Evolutionary conservation across 2,888 invertebrate genomes (phyloP), one percentile per base, ranked within the genome.

Genomic region (Copidosoma aretas): DNA sequence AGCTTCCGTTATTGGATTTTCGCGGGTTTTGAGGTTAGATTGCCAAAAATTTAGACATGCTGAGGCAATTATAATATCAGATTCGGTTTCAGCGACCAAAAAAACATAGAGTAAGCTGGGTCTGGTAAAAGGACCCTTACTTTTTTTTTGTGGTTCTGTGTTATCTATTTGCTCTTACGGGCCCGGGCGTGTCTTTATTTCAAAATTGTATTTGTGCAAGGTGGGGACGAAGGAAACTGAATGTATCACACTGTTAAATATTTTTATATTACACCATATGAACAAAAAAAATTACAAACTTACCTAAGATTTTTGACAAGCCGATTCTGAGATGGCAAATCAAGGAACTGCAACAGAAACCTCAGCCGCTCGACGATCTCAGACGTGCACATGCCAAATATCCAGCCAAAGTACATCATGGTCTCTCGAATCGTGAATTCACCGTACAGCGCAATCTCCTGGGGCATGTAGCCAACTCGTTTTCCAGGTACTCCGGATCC

Each of bases 391-490:
- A 97, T 96, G 75, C 95, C 94, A 84, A 95, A 95, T 79, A 97
- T 94, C 91, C 95, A 93, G 53, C 97, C 97, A 85, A 97, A 97
- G 84, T 96, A 97, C 90, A 93, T 91, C 92, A 97, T 93, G 0
- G 97, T 97, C 84, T 97, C 97, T 74, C 91, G 91, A 79, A 97
- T 96, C 46, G 95, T 93, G 85, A 97, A 96, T 85, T 95, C 95
- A 1, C 93, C 94, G 82, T 94, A 95, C 0, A 95, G 86, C 0
- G 95, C 95, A 68, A 94, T 94, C 85, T 95, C 95, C 79, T 95
- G 92, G 0, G 97, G 97, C 97, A 97, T 97, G 86, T 97, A 97
- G 61, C 97, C 97, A n/a, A 97, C 95, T 32, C 94, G 89, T 80
- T 93, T 93, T 14, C 97, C 97, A 0, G 97, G 97, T 19, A 95